Percentiles rank a stretch among this genome's conserved stretches.
Evolutionary conservation across 1,140 invertebrate genomes (phyloP).

Genomic region (Cepaea nemoralis): DNA sequence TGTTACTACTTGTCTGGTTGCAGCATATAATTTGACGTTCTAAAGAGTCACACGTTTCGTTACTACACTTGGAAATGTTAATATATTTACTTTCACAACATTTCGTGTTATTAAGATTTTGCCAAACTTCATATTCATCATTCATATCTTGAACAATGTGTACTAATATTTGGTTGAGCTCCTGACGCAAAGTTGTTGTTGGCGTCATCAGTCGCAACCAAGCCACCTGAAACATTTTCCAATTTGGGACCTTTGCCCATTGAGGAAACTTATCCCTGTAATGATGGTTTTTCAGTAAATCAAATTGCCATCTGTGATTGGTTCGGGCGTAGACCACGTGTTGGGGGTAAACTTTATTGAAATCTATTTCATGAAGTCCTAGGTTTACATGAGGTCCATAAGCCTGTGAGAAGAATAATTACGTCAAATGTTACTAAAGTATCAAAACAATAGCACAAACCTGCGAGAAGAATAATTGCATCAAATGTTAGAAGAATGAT

Average conservation of each 20-base stretch:
- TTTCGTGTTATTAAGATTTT: neutral
- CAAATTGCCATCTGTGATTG: neutral
- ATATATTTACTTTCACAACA: neutral
- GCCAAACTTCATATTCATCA: neutral
- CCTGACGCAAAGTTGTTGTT: neutral
- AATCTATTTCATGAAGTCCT: constrained; percentile 5
- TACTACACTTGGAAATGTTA: neutral
- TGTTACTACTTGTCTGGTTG: neutral
- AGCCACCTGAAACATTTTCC: neutral
- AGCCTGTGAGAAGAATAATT: neutral
- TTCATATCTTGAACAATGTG: neutral
- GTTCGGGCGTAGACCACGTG: constrained; percentile 8
- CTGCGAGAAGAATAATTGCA: too few relatives aligned
- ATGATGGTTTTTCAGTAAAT: neutral
- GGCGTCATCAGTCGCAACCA: neutral
- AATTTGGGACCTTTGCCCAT: constrained; percentile 1
- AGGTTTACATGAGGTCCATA: neutral
- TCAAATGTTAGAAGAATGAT: too few relatives aligned
- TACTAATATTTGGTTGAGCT: neutral
- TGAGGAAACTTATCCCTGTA: constrained; percentile 1
- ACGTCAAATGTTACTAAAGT: too few relatives aligned
- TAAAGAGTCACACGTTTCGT: neutral
- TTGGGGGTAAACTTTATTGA: constrained; percentile 16
- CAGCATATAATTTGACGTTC: neutral
- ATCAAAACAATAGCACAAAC: too few relatives aligned